A percentile compares a stretch with the other conserved stretches of the same genome.
Evolutionary conservation across 2,797 vertebrate species (phyloP).

Genomic region (Ceyx erithaca): DNA sequence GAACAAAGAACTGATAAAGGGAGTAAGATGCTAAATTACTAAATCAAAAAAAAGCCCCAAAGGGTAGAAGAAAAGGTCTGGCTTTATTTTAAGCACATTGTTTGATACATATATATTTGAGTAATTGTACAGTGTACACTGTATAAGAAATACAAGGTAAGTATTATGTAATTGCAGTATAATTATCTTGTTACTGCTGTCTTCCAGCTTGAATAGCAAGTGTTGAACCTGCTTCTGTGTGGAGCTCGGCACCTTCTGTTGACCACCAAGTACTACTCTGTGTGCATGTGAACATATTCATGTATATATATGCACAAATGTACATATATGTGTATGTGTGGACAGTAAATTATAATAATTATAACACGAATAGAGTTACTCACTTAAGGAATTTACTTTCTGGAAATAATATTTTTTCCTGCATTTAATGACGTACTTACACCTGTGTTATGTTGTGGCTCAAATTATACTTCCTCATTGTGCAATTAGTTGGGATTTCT

Average conservation of each 20-base stretch:
- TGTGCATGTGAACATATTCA: background rate
- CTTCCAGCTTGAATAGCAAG: background rate
- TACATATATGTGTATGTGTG: fast-evolving
- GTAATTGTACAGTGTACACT: background rate
- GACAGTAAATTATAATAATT: background rate
- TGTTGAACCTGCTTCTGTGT: background rate
- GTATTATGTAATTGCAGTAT: background rate
- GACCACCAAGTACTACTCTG: background rate
- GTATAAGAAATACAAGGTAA: slow-evolving; percentile 4
- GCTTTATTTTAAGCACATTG: background rate
- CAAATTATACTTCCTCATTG: background rate
- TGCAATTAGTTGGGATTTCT: background rate
- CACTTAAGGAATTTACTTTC: background rate
- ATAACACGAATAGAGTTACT: background rate
- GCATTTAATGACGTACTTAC: background rate
- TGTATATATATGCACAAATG: fast-evolving
- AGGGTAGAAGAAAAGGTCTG: slow-evolving; percentile 32
- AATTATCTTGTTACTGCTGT: slow-evolving; percentile 29
- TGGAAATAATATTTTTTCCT: background rate
- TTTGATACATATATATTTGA: slow-evolving; percentile 15
- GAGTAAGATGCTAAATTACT: slow-evolving; percentile 63
- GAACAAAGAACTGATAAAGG: slow-evolving; percentile 75
- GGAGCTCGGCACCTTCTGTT: background rate
- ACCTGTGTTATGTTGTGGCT: background rate
- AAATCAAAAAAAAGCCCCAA: slow-evolving; percentile 61